Evolutionary conservation across 2,888 invertebrate species (phyloP).

Genomic region (Agonopterix alstromeriana): DNA sequence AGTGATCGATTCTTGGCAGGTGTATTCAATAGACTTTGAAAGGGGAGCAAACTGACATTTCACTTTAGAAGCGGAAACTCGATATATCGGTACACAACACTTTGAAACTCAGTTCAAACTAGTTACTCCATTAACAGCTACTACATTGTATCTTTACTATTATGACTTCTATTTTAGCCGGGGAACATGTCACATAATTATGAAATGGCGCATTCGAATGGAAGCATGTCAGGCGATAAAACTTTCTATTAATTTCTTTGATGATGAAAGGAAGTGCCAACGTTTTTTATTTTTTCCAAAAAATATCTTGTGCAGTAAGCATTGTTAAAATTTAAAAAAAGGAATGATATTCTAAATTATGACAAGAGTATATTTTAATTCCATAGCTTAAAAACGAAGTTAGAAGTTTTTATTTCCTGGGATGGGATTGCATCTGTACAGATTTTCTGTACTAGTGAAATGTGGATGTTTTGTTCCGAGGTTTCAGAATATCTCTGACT

Average conservation of each 20-base stretch:
- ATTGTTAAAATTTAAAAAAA: no score
- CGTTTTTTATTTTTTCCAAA: no score
- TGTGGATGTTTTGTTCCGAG: no score
- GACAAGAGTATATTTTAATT: no score
- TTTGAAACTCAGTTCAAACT: constrained; percentile 12
- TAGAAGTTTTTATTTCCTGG: no score
- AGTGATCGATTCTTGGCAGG: constrained; percentile 16
- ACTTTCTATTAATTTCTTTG: constrained; percentile 3
- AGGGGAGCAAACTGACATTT: constrained; percentile 1
- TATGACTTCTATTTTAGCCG: constrained; percentile 6
- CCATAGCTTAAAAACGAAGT: no score
- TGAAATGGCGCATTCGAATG: constrained; percentile 11
- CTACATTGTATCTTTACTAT: constrained; percentile 5
- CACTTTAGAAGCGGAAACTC: constrained; percentile 10
- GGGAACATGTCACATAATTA: constrained; percentile 6
- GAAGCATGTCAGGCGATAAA: constrained; percentile 12
- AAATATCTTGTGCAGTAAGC: no score
- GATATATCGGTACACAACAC: constrained; percentile 9
- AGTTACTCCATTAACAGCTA: constrained; percentile 4
- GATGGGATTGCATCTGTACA: no score
- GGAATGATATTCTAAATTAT: no score
- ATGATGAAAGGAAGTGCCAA: constrained; percentile 7
- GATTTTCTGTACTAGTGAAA: no score
- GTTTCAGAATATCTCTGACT: no score
- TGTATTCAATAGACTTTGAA: constrained; percentile 6